These are phyloP conservation scores for Philopotamus ludificatus DNA, from an alignment of 1,140 invertebrate genomes.

Conservation along the genomic window DNA sequence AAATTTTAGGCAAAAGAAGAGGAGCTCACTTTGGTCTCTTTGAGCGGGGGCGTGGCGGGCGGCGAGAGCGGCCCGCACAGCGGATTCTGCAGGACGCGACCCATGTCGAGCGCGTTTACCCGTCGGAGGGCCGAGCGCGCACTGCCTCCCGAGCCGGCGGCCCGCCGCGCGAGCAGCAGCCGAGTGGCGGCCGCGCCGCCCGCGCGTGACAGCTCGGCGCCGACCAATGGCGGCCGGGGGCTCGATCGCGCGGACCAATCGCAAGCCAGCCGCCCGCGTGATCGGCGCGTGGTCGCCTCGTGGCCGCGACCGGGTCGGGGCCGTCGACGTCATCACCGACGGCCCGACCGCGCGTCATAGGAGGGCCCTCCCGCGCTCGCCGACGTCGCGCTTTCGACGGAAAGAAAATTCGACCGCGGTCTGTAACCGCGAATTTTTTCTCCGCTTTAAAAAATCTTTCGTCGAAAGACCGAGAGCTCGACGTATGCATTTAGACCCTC, in stretches of 20 bases:
- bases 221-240: conserved; percentile 48
- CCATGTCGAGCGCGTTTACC: no score
- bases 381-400: neutral
- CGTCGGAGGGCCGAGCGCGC: no score
- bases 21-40: conserved; percentile 53
- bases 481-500: no score
- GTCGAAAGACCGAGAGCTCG: no score
- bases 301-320: conserved; percentile 46
- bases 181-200: conserved; percentile 45
- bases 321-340: conserved; percentile 54
- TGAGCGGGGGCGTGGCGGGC: conserved; percentile 55
- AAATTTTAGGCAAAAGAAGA: neutral
- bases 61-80: conserved; percentile 55
- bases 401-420: neutral
- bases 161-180: conserved; percentile 36
- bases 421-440: no score
- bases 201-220: conserved; percentile 36
- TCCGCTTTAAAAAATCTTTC: no score
- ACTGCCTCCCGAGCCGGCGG: conserved; percentile 11
- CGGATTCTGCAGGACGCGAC: neutral
- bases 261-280: conserved; percentile 53
- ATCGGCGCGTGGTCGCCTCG: conserved; percentile 59
- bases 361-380: conserved; percentile 48
- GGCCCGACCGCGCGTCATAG: conserved; percentile 44
- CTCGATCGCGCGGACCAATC: conserved; percentile 53